Evolutionary conservation across 2,113 vertebrate genomes (phyloP), one percentile per base, ranked within the genome.

Genomic region (Forbesichthys agassizii): DNA sequence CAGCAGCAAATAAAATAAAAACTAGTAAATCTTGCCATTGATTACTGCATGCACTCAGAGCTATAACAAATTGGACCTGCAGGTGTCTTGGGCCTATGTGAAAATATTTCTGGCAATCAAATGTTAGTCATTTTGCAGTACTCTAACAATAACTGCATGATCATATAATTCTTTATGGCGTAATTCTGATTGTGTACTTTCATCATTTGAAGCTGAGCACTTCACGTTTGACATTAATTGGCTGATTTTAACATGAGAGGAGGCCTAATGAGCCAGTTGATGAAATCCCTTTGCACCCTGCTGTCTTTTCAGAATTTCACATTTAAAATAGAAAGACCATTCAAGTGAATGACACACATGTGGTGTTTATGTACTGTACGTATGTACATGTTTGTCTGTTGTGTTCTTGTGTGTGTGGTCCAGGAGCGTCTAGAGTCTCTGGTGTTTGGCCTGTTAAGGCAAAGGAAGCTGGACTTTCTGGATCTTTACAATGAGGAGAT

Each of bases 401-500:
- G 14, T 62, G 16, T 71, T n/a, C 69, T 33, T 74, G 49, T 72
- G 14, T 66, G 46, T 64, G 14, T 62, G 36, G 62, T 9, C 12
- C 48, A 99, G 98, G 97, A 98, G 85, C 94, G 95, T 75, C 89
- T 99, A 71, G 85, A 96, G 63, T 98, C 95, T 10, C 88, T 99
- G 82, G 93, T 98, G 65, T 99, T 99, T 78, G 98, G 97, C 42
- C 92, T 99, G 84, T 82, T 99, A 84, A 94, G 96, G 72, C 96
- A 98, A 91, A 94, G 94, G 87, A 98, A 98, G 84, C 92, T 99
- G 85, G 95, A 96, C 90, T 99, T 99, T 89, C 93, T 97, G 93
- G 96, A 98, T 79, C 95, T 98, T 83, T 99, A 98, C 90, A 93
- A 92, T 33, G 93, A 97, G 49, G 96, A 99, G 94, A 96, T 97